Evolutionary conservation across 2,888 invertebrate genomes (phyloP).

Genomic region (Blastobasis adustella): DNA sequence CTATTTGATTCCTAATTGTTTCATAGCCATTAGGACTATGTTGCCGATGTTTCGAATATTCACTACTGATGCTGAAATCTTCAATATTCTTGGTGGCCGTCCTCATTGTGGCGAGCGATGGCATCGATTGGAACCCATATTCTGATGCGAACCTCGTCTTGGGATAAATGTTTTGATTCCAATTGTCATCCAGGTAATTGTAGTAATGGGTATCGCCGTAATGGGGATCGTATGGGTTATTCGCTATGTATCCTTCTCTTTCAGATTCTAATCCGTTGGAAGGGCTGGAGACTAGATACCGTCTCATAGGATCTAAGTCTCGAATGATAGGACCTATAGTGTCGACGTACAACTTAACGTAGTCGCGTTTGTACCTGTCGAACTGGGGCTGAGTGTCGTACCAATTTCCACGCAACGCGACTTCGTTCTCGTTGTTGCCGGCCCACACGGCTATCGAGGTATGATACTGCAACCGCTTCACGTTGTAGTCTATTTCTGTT

Average conservation of each 20-base stretch:
- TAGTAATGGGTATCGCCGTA: conserved; percentile 97
- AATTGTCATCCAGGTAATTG: conserved; percentile 86
- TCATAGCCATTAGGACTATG: conserved; percentile 86
- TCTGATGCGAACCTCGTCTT: conserved; percentile 94
- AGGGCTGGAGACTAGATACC: conserved; percentile 92
- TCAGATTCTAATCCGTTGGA: conserved; percentile 87
- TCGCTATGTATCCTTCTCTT: conserved; percentile 84
- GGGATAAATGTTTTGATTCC: conserved; percentile 86
- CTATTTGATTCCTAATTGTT: conserved; percentile 77
- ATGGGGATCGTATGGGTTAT: conserved; percentile 83
- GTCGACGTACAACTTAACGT: conserved; percentile 87
- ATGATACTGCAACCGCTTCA: conserved; percentile 87
- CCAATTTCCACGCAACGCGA: conserved; percentile 89
- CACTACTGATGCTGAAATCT: conserved; percentile 71
- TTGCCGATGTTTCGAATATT: conserved; percentile 86
- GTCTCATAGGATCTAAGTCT: conserved; percentile 76
- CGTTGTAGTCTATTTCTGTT: conserved; percentile 87
- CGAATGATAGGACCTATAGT: conserved; percentile 80
- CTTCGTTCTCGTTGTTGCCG: conserved; percentile 98
- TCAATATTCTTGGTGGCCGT: conserved; percentile 68
- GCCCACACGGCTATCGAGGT: conserved; percentile 92
- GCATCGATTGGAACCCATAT: conserved; percentile 95
- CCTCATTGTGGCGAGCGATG: conserved; percentile 80
- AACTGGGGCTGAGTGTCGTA: conserved; percentile 72
- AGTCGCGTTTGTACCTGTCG: conserved; percentile 81